These are phyloP conservation scores for Sprattus sprattus DNA, from an alignment of 2,113 vertebrate genomes.

Conservation along the genomic window DNA sequence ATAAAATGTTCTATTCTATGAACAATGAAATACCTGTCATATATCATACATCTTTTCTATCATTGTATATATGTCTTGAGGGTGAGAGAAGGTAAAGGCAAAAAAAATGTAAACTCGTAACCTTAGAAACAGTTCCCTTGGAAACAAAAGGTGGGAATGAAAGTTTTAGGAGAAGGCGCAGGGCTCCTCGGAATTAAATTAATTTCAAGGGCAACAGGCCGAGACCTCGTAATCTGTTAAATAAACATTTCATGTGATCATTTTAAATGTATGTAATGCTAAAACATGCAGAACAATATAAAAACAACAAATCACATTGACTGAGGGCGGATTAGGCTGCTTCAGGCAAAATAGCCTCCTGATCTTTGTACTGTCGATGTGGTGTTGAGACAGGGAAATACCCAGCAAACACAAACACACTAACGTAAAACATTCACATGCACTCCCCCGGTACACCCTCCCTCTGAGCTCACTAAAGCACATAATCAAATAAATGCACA, in stretches of 20 bases:
- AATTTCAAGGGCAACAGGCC: neutral
- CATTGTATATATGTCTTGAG: neutral
- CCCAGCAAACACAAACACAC: neutral
- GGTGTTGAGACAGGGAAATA: neutral
- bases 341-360: neutral
- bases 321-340: neutral
- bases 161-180: conserved; percentile 27
- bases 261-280: neutral
- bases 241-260: neutral
- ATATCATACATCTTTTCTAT: neutral
- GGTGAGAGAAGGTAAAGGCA: conserved; percentile 4
- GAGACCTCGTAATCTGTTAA: neutral
- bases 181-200: neutral
- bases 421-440: neutral
- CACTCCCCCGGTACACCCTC: neutral
- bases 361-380: neutral
- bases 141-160: conserved; percentile 47
- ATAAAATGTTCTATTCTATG: neutral
- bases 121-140: conserved; percentile 62
- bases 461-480: neutral
- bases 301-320: neutral
- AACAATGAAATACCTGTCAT: conserved; percentile 11
- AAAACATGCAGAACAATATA: neutral
- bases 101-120: conserved; percentile 53
- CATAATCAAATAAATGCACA: neutral